A percentile compares a stretch with the other conserved stretches of the same genome.
Evolutionary conservation across 2,797 vertebrate genomes (phyloP).

Genomic region (Oreochromis grahami): DNA sequence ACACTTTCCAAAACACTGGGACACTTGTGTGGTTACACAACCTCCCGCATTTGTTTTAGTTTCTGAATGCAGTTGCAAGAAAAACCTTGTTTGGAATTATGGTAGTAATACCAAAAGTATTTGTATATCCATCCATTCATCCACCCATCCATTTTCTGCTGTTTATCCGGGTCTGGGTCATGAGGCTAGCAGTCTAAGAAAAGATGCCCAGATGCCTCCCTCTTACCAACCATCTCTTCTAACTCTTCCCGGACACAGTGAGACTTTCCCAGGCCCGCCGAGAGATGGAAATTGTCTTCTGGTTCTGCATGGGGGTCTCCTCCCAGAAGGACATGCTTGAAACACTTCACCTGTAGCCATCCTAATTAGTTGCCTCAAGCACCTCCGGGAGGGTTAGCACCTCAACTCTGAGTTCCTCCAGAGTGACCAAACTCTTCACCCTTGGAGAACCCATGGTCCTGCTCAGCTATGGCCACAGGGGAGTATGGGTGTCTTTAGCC

Average conservation of each 20-base stretch:
- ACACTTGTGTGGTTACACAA: not conserved
- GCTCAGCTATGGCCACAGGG: not conserved
- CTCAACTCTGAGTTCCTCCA: not conserved
- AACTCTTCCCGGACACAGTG: not conserved
- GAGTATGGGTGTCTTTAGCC: not conserved
- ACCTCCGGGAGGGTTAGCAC: not conserved
- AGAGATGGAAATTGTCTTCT: not conserved
- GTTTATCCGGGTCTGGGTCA: not conserved
- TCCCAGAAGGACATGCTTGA: not conserved
- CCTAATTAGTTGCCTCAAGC: not conserved
- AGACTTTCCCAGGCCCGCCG: not conserved
- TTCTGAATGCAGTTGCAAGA: not conserved
- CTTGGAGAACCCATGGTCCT: not conserved
- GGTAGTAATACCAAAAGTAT: not conserved
- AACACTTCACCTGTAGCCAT: not conserved
- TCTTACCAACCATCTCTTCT: not conserved
- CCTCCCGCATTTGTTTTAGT: not conserved
- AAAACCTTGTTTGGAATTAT: not conserved
- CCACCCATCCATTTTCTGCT: not conserved
- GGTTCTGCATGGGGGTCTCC: not conserved
- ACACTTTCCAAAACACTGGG: not conserved
- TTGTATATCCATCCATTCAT: not conserved
- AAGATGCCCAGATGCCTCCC: not conserved
- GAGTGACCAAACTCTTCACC: not conserved
- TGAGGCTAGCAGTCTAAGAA: not conserved